Conservation (phyloP, 2,888 invertebrate species). For the Trichogramma evanescens region DNA sequence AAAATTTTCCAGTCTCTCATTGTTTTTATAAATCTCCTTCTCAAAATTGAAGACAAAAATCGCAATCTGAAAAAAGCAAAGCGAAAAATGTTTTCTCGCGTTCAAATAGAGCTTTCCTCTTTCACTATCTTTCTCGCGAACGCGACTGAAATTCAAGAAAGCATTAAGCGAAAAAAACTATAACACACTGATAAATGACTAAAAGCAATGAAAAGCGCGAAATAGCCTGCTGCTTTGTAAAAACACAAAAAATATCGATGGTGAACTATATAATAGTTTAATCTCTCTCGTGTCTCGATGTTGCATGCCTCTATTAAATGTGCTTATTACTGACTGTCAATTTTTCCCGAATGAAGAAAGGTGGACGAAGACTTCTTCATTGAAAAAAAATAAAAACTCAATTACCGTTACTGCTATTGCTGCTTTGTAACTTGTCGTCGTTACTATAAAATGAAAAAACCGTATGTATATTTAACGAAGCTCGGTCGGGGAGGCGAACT, state of each 20-base stretch:
- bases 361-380: constrained; percentile 25
- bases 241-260: constrained; percentile 16
- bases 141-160: background rate
- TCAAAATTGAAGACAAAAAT: no score
- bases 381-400: background rate
- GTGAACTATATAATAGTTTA: constrained; percentile 10
- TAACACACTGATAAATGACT: constrained; percentile 1
- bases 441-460: no score
- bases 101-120: no score
- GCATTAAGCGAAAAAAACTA: background rate
- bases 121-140: no score
- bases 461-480: constrained; percentile 2
- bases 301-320: constrained; percentile 32
- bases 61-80: no score
- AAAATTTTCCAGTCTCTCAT: no score
- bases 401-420: constrained; percentile 13
- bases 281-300: constrained; percentile 33
- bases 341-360: constrained; percentile 4
- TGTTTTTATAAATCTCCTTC: no score
- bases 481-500: constrained; percentile 27
- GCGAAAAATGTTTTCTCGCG: no score
- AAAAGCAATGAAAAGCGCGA: constrained; percentile 3
- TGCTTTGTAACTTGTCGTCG: constrained; percentile 22
- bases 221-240: background rate
- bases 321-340: constrained; percentile 35